phyloP scores from a whole-genome alignment of 2,888 invertebrate genomes.

The Tenodera sinensis region DNA sequence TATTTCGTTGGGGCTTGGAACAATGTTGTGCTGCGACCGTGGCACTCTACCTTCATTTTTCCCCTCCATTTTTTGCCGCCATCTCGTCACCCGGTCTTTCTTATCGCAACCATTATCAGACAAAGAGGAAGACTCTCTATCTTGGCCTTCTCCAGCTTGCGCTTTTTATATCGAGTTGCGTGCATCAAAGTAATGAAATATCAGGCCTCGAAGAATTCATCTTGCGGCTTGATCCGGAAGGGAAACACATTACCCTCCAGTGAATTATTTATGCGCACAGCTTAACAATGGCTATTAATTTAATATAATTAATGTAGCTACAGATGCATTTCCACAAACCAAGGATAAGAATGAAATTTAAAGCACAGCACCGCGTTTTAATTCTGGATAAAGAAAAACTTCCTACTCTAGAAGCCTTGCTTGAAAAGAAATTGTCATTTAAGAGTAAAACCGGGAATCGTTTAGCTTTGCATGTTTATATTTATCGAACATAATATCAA shows the following conservation, averaged over 20 bases:
- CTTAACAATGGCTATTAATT: background rate
- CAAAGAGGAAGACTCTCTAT: background rate
- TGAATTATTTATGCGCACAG: background rate
- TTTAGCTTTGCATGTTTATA: no score
- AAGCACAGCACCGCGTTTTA: no score
- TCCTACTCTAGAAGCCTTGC: no score
- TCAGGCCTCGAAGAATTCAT: background rate
- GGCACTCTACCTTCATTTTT: background rate
- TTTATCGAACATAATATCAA: no score
- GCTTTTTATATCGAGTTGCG: background rate
- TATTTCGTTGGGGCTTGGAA: background rate
- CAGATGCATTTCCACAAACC: no score
- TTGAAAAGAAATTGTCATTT: no score
- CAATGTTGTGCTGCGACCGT: background rate
- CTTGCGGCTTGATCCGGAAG: background rate
- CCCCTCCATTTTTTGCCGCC: background rate
- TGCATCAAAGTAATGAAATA: background rate
- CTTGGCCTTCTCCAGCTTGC: background rate
- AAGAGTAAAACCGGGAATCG: no score
- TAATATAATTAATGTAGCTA: background rate
- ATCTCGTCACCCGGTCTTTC: background rate
- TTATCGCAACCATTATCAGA: constrained; percentile 9
- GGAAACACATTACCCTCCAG: background rate
- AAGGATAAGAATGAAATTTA: no score
- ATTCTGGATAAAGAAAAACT: no score